phyloP scores from a whole-genome alignment of 2,888 invertebrate genomes.

The Epicampocera succincta region DNA sequence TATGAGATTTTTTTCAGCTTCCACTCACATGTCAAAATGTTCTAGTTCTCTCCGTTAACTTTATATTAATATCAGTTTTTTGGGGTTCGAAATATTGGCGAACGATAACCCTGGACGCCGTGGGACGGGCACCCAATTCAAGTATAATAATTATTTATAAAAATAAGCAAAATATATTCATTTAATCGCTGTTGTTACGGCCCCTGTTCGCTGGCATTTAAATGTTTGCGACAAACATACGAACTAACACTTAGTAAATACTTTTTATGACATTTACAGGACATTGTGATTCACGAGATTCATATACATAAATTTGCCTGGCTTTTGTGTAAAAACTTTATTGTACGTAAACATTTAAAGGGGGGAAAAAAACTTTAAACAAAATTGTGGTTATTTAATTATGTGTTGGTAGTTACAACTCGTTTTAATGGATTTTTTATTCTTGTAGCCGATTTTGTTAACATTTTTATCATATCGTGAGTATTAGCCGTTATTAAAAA shows the following conservation, averaged over 20 bases:
- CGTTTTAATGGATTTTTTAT: slow-evolving; percentile 38
- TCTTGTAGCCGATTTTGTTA: slow-evolving; percentile 39
- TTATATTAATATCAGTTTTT: no score
- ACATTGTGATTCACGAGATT: slow-evolving; percentile 35
- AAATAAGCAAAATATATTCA: no score
- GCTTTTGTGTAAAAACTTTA: neutral
- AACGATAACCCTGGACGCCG: no score
- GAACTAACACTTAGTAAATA: neutral
- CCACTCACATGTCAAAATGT: no score
- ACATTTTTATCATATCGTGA: slow-evolving; percentile 56
- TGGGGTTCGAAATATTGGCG: no score
- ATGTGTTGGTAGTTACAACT: slow-evolving; percentile 59
- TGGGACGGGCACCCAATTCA: no score
- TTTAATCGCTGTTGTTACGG: no score
- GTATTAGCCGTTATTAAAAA: slow-evolving; percentile 55
- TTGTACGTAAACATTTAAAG: slow-evolving; percentile 3
- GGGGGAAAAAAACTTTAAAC: slow-evolving; percentile 16
- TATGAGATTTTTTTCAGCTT: no score
- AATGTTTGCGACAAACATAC: neutral
- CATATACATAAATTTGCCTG: neutral
- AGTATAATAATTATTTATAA: no score
- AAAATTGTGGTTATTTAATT: slow-evolving; percentile 61
- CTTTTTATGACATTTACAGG: slow-evolving; percentile 4
- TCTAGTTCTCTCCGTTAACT: no score
- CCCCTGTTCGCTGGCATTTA: no score